Percentiles rank a stretch among this genome's conserved stretches.
Conservation (phyloP, 2,888 invertebrate genomes). For the Synergus japonicus region DNA sequence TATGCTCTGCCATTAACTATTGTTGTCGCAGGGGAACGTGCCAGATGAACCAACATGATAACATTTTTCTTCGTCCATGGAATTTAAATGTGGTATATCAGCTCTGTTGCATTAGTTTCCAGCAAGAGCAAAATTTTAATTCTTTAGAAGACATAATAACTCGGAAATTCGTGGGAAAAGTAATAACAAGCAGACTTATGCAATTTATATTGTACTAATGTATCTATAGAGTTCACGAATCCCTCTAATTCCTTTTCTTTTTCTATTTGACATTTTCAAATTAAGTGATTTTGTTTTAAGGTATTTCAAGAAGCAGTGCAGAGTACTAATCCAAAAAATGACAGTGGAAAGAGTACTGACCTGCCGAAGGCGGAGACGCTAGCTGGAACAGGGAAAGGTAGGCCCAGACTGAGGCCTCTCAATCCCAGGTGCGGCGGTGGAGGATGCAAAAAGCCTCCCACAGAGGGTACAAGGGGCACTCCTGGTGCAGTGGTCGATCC, state of each 20-base stretch:
- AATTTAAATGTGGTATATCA: conserved; percentile 56
- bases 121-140: conserved; percentile 48
- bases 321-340: background rate
- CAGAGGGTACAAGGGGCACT: conserved; percentile 61
- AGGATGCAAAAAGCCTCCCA: conserved; percentile 72
- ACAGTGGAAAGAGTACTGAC: conserved; percentile 58
- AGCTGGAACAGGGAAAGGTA: conserved; percentile 74
- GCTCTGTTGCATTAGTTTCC: conserved; percentile 51
- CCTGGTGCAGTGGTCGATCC: conserved; percentile 54
- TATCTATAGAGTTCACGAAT: conserved; percentile 3
- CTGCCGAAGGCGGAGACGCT: conserved; percentile 75
- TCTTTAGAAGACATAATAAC: conserved; percentile 56
- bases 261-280: too few species aligned
- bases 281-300: too few species aligned
- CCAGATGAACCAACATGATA: conserved; percentile 55
- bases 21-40: conserved; percentile 56
- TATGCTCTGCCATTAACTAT: conserved; percentile 50
- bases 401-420: conserved; percentile 73
- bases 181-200: background rate
- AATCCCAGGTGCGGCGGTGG: conserved; percentile 75
- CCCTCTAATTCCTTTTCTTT: background rate
- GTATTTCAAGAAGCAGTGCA: too few species aligned
- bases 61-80: conserved; percentile 53
- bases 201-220: too few species aligned
- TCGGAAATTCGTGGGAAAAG: conserved; percentile 57